phyloP scores from a whole-genome alignment of 2,797 vertebrate genomes.

The Acanthurus tractus region DNA sequence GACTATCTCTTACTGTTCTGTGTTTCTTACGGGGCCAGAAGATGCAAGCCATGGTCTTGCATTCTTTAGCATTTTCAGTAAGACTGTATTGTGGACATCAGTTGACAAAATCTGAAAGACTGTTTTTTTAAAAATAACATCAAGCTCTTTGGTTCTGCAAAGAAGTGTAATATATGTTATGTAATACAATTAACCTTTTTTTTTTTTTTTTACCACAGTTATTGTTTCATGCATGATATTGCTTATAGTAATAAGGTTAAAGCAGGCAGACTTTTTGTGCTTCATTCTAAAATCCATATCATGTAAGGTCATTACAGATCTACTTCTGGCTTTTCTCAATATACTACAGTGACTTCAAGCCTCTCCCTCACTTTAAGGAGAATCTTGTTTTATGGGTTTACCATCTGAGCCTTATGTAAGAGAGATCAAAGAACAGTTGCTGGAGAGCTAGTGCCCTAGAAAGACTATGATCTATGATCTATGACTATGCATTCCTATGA shows the following conservation, averaged over 20 bases:
- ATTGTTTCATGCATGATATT: not conserved
- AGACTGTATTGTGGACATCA: too few relatives aligned
- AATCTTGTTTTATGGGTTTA: not conserved
- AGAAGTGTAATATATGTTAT: too few relatives aligned
- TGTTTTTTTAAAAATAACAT: too few relatives aligned
- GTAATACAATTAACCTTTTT: not conserved
- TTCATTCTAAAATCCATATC: not conserved
- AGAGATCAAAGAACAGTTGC: not conserved
- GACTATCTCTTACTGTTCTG: not conserved
- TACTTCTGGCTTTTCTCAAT: not conserved
- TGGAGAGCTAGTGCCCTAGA: not conserved
- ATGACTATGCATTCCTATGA: too few relatives aligned
- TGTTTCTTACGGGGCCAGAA: not conserved
- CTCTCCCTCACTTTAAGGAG: not conserved
- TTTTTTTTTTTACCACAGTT: not conserved
- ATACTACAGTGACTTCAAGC: not conserved
- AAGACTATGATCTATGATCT: not conserved
- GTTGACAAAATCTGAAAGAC: not conserved
- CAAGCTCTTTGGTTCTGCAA: too few relatives aligned
- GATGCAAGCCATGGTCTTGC: not conserved
- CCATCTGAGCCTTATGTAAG: too few relatives aligned
- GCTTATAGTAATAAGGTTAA: not conserved
- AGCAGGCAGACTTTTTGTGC: conserved; percentile 3
- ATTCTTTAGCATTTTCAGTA: conserved; percentile 12
- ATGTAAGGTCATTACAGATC: not conserved